Conservation (phyloP, 1,140 invertebrate genomes). For the Olivierus martensii region DNA sequence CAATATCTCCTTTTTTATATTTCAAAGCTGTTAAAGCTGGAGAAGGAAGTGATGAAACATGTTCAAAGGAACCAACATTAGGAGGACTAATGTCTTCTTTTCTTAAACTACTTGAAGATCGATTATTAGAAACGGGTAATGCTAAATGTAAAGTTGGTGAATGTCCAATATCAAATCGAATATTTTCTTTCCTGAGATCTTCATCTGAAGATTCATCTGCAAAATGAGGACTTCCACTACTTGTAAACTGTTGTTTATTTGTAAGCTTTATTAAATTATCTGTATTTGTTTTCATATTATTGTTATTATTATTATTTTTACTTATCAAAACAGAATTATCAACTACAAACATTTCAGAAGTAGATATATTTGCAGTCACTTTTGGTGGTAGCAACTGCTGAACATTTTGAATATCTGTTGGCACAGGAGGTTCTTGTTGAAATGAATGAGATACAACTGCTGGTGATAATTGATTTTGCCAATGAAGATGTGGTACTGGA, state of each 20-base stretch:
- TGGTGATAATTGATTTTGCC: neutral
- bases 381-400: constrained; percentile 3
- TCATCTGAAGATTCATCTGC: constrained; percentile 71
- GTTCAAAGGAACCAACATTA: neutral
- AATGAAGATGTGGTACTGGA: constrained; percentile 2
- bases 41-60: constrained; percentile 38
- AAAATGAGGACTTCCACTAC: constrained; percentile 30
- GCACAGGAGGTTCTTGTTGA: constrained; percentile 1
- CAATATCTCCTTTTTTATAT: constrained; percentile 97
- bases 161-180: constrained; percentile 45
- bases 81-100: constrained; percentile 2
- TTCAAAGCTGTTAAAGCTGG: constrained; percentile 72
- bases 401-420: neutral
- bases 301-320: too few relatives aligned
- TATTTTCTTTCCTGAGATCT: constrained; percentile 70
- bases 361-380: too few relatives aligned
- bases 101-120: neutral
- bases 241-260: too few relatives aligned
- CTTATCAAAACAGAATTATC: too few relatives aligned
- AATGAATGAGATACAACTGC: neutral
- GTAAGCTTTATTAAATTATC: too few relatives aligned
- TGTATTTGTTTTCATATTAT: too few relatives aligned
- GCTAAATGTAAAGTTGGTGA: neutral
- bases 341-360: too few relatives aligned
- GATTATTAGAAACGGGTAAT: constrained; percentile 7